These are phyloP conservation scores for Ceratosolen fusciceps DNA, from an alignment of 1,140 invertebrate genomes.

Conservation along the genomic window DNA sequence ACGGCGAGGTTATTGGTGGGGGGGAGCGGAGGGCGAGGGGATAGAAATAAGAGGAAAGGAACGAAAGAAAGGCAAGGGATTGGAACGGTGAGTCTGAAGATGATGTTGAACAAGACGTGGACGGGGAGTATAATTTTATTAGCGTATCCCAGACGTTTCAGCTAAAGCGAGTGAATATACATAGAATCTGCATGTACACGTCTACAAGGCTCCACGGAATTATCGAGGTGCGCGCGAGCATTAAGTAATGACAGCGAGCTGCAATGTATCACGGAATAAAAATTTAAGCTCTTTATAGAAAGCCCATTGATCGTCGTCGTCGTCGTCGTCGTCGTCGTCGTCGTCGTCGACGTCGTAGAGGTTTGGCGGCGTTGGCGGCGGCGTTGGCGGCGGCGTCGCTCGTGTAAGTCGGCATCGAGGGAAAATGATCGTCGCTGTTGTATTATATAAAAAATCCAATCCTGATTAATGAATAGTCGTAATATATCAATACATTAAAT, in stretches of 20 bases:
- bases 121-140: not conserved
- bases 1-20: too few relatives aligned
- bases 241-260: constrained; percentile 15
- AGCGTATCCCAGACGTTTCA: constrained; percentile 18
- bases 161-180: constrained; percentile 15
- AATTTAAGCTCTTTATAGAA: constrained; percentile 10
- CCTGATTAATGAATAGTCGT: not conserved
- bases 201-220: not conserved
- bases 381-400: not conserved
- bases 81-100: not conserved
- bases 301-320: not conserved
- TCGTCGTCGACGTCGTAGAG: too few relatives aligned
- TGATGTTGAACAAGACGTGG: not conserved
- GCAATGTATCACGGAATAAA: constrained; percentile 10
- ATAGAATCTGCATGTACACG: not conserved
- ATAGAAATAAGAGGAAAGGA: too few relatives aligned
- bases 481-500: not conserved
- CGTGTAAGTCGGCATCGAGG: not conserved
- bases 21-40: too few relatives aligned
- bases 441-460: not conserved
- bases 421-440: not conserved
- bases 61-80: not conserved
- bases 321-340: too few relatives aligned
- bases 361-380: too few relatives aligned
- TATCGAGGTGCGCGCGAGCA: not conserved